Evolutionary conservation across 2,113 vertebrate genomes (phyloP), one percentile per base, ranked within the genome.

Genomic region (Eleginops maclovinus): DNA sequence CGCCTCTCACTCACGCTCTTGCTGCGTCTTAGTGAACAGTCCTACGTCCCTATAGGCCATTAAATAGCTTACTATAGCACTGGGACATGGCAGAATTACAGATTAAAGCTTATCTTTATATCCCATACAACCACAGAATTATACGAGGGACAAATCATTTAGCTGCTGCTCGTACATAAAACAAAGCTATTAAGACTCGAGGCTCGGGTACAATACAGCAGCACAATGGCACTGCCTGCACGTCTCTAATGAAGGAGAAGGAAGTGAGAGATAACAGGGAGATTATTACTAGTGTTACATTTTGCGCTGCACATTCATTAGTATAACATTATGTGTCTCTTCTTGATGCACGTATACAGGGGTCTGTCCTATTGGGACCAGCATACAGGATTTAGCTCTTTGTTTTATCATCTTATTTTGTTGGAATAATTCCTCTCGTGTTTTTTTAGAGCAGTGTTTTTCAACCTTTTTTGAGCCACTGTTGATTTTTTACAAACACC

Each of bases 81-180:
- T 56, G 74, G 76, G 51, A 86, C 90, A 91, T 79, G 75, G 86
- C 69, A 89, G 63, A 84, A 81, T 78, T 58, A 70, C 77, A 83
- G 72, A 91, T 90, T 76, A 87, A 78, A 81, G 75, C 86, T 88
- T 89, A 93, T 92, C 89, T 91, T 88, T 91, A 86, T 82, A 79
- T 86, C 87, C 89, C 89, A 85, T 87, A 82, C 81, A 90, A 88
- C 50, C 83, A 50, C 66, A 71, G 68, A 85, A 88, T 90, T 80
- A 87, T 77, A 75, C 3, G 11, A 80, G 68, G 83, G 84, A 89
- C 86, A 85, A 90, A 85, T 88, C 76, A 81, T 92, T 92, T 86
- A 72, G 81, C 70, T 83, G 80, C 75, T 75, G 65, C 82, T 46
- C 31, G 49, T 79, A 89, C 89, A 91, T 92, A 86, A 94, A 92